Evolutionary conservation across 2,888 invertebrate genomes (phyloP).

Genomic region (Lepetodrilus schrolli): DNA sequence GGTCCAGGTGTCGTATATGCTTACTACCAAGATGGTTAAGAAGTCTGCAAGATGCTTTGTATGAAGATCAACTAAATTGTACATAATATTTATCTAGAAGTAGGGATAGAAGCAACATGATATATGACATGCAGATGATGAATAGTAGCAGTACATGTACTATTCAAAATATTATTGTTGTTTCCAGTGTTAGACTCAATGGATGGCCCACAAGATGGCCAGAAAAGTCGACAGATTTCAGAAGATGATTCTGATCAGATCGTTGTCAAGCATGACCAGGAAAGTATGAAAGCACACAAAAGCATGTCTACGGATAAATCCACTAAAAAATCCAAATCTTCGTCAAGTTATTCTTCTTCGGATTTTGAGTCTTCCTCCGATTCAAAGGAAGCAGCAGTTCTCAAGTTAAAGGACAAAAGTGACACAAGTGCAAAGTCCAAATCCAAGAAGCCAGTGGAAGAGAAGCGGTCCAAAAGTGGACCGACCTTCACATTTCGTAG

Average conservation of each 20-base stretch:
- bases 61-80: too few species aligned
- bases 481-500: slow-evolving; percentile 60
- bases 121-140: too few species aligned
- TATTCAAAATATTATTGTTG: not conserved
- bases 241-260: not conserved
- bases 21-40: not conserved
- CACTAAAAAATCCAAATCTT: not conserved
- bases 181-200: slow-evolving; percentile 28
- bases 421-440: slow-evolving; percentile 1
- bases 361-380: slow-evolving; percentile 33
- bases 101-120: not conserved
- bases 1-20: too few species aligned
- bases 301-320: slow-evolving; percentile 19
- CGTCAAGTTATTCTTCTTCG: slow-evolving; percentile 28
- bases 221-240: not conserved
- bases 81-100: not conserved
- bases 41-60: not conserved
- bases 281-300: not conserved
- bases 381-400: slow-evolving; percentile 1
- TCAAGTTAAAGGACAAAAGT: not conserved
- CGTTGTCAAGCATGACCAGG: not conserved
- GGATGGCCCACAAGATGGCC: too few species aligned
- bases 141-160: too few species aligned
- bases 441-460: not conserved
- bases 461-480: slow-evolving; percentile 37